Evolutionary conservation across 2,888 invertebrate species (phyloP).

Genomic region (Venustoraphidia nigricollis): DNA sequence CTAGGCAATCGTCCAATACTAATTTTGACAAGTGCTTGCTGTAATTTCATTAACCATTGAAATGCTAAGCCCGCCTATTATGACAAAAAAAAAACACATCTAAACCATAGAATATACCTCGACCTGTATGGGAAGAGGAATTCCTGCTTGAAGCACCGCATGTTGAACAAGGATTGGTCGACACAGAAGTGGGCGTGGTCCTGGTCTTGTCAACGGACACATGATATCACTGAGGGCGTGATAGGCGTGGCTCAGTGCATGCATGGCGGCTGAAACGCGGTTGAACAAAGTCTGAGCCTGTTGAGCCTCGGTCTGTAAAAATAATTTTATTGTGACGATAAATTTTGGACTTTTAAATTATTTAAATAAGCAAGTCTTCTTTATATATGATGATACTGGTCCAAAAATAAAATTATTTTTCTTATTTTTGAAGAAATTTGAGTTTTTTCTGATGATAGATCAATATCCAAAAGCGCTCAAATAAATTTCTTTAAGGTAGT

Average conservation of each 20-base stretch:
- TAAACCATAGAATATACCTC: conserved; percentile 23
- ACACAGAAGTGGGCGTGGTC: conserved; percentile 54
- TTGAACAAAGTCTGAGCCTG: conserved; percentile 52
- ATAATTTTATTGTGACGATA: too few relatives aligned
- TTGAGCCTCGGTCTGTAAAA: conserved; percentile 22
- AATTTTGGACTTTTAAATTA: too few relatives aligned
- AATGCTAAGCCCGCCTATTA: background rate
- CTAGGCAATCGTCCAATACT: too few relatives aligned
- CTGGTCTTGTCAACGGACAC: conserved; percentile 47
- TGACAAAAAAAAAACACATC: conserved; percentile 1
- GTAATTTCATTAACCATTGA: too few relatives aligned
- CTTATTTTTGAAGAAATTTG: too few relatives aligned
- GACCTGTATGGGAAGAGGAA: conserved; percentile 47
- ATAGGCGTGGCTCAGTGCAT: conserved; percentile 75
- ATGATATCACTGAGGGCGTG: conserved; percentile 80
- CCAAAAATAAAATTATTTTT: too few relatives aligned
- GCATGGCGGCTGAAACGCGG: conserved; percentile 64
- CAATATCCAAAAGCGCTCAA: too few relatives aligned
- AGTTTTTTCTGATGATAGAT: too few relatives aligned
- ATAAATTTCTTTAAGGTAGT: too few relatives aligned
- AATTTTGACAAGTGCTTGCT: too few relatives aligned
- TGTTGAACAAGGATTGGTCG: conserved; percentile 58
- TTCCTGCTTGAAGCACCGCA: conserved; percentile 46
- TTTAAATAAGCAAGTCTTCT: too few relatives aligned
- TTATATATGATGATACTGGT: too few relatives aligned